Percentiles rank a stretch among this genome's conserved stretches.
Evolutionary conservation across 2,113 vertebrate species (phyloP).

Genomic region (Aegithalos caudatus): DNA sequence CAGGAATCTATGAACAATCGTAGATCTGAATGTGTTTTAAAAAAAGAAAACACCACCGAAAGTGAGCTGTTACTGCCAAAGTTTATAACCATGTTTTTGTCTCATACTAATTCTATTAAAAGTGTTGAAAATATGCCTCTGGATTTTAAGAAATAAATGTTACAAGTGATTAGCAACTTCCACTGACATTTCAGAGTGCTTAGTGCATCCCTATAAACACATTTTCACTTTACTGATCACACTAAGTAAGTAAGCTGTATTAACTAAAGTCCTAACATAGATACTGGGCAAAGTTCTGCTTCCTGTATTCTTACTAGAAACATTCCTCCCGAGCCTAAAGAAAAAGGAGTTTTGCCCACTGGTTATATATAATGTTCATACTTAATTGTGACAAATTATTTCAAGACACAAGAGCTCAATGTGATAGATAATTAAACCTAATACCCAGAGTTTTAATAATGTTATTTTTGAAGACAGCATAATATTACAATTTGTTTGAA

Average conservation of each 20-base stretch:
- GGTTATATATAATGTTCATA: background rate
- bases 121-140: background rate
- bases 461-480: background rate
- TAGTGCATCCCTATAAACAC: background rate
- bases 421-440: background rate
- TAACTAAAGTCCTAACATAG: background rate
- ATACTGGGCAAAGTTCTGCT: background rate
- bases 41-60: background rate
- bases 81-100: background rate
- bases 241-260: background rate
- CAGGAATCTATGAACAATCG: conserved; percentile 94
- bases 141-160: background rate
- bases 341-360: background rate
- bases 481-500: background rate
- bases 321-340: background rate
- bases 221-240: background rate
- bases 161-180: background rate
- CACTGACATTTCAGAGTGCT: background rate
- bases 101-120: background rate
- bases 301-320: background rate
- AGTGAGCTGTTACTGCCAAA: background rate
- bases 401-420: background rate
- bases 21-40: conserved; percentile 77
- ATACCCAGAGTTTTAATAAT: background rate
- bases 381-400: background rate